Evolutionary conservation across 1,140 invertebrate genomes (phyloP).

Genomic region (Melipona quadrifasciata): DNA sequence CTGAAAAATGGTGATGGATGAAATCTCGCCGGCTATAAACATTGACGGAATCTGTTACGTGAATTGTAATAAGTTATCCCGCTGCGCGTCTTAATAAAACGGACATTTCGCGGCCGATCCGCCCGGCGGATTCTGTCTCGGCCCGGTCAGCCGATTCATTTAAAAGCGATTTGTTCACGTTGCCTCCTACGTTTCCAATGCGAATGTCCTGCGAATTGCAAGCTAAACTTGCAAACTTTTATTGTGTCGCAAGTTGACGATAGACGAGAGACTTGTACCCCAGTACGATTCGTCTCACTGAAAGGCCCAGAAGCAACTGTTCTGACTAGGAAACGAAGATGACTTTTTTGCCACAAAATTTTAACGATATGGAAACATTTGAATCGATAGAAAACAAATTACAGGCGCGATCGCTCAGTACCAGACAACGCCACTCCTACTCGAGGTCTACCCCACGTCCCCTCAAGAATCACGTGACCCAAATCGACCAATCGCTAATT

Average conservation of each 20-base stretch:
- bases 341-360: too few relatives aligned
- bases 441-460: too few relatives aligned
- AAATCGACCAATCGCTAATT: too few relatives aligned
- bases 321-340: too few relatives aligned
- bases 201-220: neutral
- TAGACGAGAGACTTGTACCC: too few relatives aligned
- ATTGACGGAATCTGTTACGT: slow-evolving; percentile 70
- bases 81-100: slow-evolving; percentile 56
- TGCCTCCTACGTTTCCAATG: neutral
- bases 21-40: slow-evolving; percentile 69
- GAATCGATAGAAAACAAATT: too few relatives aligned
- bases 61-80: slow-evolving; percentile 67
- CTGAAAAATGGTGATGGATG: slow-evolving; percentile 74
- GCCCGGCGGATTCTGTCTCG: slow-evolving; percentile 4
- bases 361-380: too few relatives aligned
- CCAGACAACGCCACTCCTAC: too few relatives aligned
- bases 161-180: slow-evolving; percentile 43
- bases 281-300: too few relatives aligned
- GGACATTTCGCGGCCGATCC: slow-evolving; percentile 32
- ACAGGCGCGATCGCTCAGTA: too few relatives aligned
- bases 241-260: neutral
- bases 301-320: too few relatives aligned
- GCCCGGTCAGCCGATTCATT: slow-evolving; percentile 26
- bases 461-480: too few relatives aligned
- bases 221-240: neutral